Evolutionary conservation across 2,113 vertebrate genomes (phyloP).

Genomic region (Cebus imitator): DNA sequence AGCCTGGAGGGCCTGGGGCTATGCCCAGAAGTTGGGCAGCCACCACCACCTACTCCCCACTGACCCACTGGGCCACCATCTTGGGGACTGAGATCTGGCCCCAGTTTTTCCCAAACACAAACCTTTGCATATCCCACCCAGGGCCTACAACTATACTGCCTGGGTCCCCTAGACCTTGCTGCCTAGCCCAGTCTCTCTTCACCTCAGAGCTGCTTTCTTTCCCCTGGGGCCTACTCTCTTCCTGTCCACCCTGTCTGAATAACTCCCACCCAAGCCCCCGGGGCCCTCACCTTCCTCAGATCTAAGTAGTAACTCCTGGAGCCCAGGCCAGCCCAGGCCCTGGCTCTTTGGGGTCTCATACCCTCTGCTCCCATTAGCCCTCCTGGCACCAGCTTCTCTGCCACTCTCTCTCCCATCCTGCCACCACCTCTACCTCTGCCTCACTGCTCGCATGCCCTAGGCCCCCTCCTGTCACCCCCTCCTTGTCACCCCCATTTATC

Average conservation of each 20-base stretch:
- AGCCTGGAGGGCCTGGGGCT: neutral
- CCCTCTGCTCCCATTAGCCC: conserved; percentile 15
- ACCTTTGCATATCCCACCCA: neutral
- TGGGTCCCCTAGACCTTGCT: neutral
- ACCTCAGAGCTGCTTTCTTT: conserved; percentile 3
- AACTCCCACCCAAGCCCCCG: conserved; percentile 48
- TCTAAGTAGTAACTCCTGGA: conserved; percentile 16
- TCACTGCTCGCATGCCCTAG: conserved; percentile 28
- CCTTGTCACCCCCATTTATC: conserved; percentile 27
- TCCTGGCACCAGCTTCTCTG: conserved; percentile 41
- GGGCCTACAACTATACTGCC: neutral
- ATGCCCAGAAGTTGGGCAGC: conserved; percentile 3
- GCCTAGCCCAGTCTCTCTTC: neutral
- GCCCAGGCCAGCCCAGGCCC: neutral
- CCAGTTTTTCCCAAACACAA: conserved; percentile 14
- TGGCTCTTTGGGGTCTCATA: neutral
- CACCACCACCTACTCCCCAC: conserved; percentile 31
- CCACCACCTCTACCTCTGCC: conserved; percentile 45
- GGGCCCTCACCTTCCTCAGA: conserved; percentile 23
- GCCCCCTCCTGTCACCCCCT: conserved; percentile 38
- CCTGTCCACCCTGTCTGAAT: conserved; percentile 19
- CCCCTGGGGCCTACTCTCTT: conserved; percentile 47
- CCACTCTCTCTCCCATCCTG: conserved; percentile 48
- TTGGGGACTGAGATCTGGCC: neutral
- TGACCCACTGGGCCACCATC: conserved; percentile 57